Conservation (phyloP, 2,113 vertebrate species). For the Seriola aureovittata region DNA sequence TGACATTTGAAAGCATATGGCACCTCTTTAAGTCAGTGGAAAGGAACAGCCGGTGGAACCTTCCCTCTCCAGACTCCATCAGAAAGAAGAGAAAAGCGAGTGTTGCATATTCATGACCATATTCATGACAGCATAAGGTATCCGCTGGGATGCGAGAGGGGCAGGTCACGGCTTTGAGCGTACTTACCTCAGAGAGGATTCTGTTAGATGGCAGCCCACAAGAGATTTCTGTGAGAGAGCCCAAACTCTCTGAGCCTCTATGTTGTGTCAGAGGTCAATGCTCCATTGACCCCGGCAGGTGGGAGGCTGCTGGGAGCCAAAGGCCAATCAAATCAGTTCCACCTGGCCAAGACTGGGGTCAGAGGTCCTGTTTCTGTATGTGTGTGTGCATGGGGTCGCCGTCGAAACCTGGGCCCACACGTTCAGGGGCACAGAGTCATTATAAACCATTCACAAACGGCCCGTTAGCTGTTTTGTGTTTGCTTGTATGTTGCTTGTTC, state of each 20-base stretch:
- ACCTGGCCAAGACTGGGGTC: slow-evolving; percentile 52
- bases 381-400: not conserved
- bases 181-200: slow-evolving; percentile 65
- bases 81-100: slow-evolving; percentile 66
- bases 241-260: slow-evolving; percentile 42
- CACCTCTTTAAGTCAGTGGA: slow-evolving; percentile 61
- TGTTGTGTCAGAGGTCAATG: slow-evolving; percentile 73
- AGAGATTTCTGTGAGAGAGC: slow-evolving; percentile 41
- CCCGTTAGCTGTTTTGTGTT: slow-evolving; percentile 29
- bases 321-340: slow-evolving; percentile 73
- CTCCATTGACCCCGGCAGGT: slow-evolving; percentile 63
- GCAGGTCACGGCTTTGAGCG: slow-evolving; percentile 73
- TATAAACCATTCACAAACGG: slow-evolving; percentile 18
- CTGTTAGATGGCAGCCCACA: slow-evolving; percentile 33
- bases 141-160: slow-evolving; percentile 69
- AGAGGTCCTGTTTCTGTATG: slow-evolving; percentile 44
- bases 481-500: slow-evolving; percentile 22
- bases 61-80: slow-evolving; percentile 58
- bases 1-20: slow-evolving; percentile 79
- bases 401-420: slow-evolving; percentile 19
- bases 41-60: slow-evolving; percentile 74
- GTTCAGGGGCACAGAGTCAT: slow-evolving; percentile 23
- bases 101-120: slow-evolving; percentile 82
- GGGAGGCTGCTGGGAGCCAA: slow-evolving; percentile 59
- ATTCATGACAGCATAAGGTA: slow-evolving; percentile 77